Conservation (phyloP, 2,113 vertebrate species). For the Ia io region DNA sequence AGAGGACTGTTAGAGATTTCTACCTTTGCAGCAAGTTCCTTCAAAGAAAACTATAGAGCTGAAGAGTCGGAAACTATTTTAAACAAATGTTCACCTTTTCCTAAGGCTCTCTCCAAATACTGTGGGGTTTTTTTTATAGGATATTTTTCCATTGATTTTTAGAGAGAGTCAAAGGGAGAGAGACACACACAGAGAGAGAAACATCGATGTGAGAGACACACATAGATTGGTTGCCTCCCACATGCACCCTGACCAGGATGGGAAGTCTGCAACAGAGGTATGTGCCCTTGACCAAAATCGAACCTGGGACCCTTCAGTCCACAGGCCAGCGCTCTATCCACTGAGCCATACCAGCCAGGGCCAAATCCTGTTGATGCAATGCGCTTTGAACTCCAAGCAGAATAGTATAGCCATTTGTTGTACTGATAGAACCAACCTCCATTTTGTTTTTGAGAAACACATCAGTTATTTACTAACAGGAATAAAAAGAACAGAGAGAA, state of each 20-base stretch:
- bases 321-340: too few species aligned
- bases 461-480: background rate
- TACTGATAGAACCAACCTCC: background rate
- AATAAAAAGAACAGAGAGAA: background rate
- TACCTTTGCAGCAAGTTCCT: background rate
- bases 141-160: too few species aligned
- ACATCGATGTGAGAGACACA: too few species aligned
- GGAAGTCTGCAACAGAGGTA: too few species aligned
- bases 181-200: too few species aligned
- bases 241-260: too few species aligned
- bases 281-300: too few species aligned
- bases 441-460: background rate
- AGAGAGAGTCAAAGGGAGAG: too few species aligned
- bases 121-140: background rate
- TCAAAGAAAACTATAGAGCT: background rate
- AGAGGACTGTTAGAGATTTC: background rate
- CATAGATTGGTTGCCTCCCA: too few species aligned
- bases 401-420: background rate
- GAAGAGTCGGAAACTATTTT: background rate
- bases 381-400: background rate
- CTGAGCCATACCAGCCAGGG: too few species aligned
- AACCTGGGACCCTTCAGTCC: too few species aligned
- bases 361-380: background rate
- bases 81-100: background rate
- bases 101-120: background rate